Evolutionary conservation across 2,113 vertebrate genomes (phyloP).

Genomic region (Aegithalos caudatus): DNA sequence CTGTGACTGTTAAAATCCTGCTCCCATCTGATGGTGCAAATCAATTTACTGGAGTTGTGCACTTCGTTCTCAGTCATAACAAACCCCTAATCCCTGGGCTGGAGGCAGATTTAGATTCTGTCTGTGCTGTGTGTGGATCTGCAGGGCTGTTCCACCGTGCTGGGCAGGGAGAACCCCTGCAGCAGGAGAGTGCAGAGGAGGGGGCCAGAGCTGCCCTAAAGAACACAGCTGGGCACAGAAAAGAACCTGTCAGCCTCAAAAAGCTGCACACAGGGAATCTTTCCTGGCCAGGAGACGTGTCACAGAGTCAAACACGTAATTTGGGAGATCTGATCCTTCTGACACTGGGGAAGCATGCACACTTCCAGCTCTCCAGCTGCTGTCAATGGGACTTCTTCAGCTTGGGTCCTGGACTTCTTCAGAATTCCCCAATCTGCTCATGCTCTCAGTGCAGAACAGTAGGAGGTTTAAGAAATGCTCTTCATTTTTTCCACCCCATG

Average conservation of each 20-base stretch:
- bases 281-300: neutral
- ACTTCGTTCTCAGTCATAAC: conserved; percentile 13
- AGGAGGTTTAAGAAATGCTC: neutral
- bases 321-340: neutral
- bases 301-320: neutral
- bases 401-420: neutral
- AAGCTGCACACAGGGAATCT: neutral
- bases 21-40: neutral
- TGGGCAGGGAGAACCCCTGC: neutral
- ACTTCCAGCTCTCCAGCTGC: neutral
- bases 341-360: neutral
- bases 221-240: neutral
- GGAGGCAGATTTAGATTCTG: conserved; percentile 14
- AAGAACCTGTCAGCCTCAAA: neutral
- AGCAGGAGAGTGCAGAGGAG: accelerated
- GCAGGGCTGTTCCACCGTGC: accelerated
- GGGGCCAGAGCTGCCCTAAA: neutral
- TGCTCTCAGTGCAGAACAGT: neutral
- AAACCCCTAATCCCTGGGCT: conserved; percentile 14
- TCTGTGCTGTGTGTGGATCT: neutral
- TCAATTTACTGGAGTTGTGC: neutral
- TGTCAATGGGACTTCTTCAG: neutral
- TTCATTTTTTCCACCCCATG: accelerated
- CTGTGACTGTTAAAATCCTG: neutral
- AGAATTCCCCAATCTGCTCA: neutral